Base-by-base conservation (phyloP, 2,797 vertebrate species). In the Rhynchonycteris naso region DNA sequence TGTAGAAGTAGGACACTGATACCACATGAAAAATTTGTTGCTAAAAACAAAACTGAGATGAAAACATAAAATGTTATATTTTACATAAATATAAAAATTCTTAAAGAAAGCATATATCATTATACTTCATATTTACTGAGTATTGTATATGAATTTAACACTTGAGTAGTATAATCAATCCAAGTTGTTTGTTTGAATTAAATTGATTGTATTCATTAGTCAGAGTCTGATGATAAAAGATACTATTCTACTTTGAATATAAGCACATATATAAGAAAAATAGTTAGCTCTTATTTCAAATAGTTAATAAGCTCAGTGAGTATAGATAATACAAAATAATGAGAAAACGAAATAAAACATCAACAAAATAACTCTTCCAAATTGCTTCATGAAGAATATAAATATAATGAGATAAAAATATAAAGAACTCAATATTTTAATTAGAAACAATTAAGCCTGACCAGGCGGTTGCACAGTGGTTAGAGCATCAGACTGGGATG, bases 201-300 rank as follows among this genome's bases (percentile, higher is more conserved):
- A 82, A 80, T 21, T 84, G 28, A 74, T 84, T 93, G 68, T 91
- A 68, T 82, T 90, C 21, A 74, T 92, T 74, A 83, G 13, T n/a
- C 9, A 65, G 50, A 26, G 28, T 63, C 43, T 69, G 87, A 26
- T 79, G n/a, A 92, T 28, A 54, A 22, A 87, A 18, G 0, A 14
- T 69, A 56, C 58, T 54, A 47, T 56, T 82, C 90, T 12, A 38
- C 52, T 52, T 61, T 75, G 43, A 78, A 35, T 75, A 10, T 16
- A 81, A 21, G 50, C 19, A 66, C 10, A 43, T n/a, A 5, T 66
- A 74, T 35, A 52, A 89, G 22, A 83, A 56, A 95, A 96, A 79
- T 13, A 89, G 19, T 38, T 84, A 35, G 18, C n/a, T 90, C 26
- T 78, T 68, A 74, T 65, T 90, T 84, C 12, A 76, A 74, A 68